phyloP scores from a whole-genome alignment of 2,888 invertebrate species.

The Lasioglossum marginatum region DNA sequence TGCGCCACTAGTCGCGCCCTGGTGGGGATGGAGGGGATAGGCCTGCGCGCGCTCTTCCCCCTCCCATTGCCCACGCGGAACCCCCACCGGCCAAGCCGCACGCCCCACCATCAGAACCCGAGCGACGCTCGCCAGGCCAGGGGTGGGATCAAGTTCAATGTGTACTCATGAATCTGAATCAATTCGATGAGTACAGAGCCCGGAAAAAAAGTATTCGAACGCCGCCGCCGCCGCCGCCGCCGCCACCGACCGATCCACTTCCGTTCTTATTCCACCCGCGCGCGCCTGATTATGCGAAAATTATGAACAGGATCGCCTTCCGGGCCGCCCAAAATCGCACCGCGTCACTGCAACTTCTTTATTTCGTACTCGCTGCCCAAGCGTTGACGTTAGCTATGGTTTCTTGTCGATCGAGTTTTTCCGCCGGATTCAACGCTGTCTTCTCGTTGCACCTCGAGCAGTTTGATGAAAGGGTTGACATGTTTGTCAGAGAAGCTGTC shows the following conservation, averaged over 20 bases:
- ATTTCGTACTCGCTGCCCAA: background rate
- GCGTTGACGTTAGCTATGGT: background rate
- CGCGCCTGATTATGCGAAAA: background rate
- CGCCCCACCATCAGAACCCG: constrained; percentile 11
- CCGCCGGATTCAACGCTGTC: background rate
- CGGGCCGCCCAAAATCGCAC: background rate
- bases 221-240: background rate
- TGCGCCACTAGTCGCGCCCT: constrained; percentile 53
- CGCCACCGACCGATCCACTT: constrained; percentile 40
- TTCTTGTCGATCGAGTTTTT: background rate
- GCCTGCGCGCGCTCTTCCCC: constrained; percentile 68
- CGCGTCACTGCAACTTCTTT: background rate
- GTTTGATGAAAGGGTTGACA: background rate
- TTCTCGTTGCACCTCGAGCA: background rate
- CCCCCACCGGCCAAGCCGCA: constrained; percentile 24
- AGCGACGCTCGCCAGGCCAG: constrained; percentile 40
- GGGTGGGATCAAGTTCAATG: constrained; percentile 62
- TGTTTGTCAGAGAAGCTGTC: background rate
- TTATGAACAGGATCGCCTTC: background rate
- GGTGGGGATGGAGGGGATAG: constrained; percentile 67
- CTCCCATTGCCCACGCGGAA: background rate
- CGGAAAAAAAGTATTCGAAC: constrained; percentile 43
- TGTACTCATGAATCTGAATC: constrained; percentile 62
- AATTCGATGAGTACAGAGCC: constrained; percentile 54
- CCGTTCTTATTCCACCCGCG: constrained; percentile 24